Base-by-base conservation (phyloP, 2,888 invertebrate species). In the Petrolisthes manimaculis region DNA sequence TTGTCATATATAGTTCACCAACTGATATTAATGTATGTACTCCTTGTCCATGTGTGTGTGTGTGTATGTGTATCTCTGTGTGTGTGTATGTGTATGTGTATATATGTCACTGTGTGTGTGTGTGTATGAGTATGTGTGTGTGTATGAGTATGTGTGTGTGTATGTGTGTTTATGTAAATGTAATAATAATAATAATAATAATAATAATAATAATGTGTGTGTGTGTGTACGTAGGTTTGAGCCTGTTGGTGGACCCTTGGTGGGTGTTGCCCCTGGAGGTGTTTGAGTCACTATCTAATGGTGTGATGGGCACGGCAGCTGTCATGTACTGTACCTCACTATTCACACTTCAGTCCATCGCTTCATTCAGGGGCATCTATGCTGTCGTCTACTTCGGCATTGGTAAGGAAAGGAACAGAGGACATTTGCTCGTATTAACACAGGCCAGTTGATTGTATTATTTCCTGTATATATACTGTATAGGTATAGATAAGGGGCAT, bases 251-350 rank as follows among this genome's bases (percentile, higher is more conserved):
- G 53, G 71, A 86, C 18, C 90, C 90, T 1, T 84, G 74, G 79
- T 74, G 61, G 75, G 86, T 81, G n/a, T 54, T 90, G 53, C 67
- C 51, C 14, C 75, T 90, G n/a, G 90, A 90, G 83, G 53, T 81
- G 24, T 79, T 90, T 21, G 90, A 90, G n/a, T 78, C 84, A 8
- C 55, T 88, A n/a, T 55, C 84, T 21, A 90, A 86, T 71, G 90
- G 90, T 4, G n/a, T 89, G 21, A 55, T 83, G 21, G 24, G 53
- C 69, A 86, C 90, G 3, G 89, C 84, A 14, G 84, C 82, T 37
- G 77, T 84, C n/a, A 55, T 90, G 80, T 86, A 89, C 71, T 86
- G 89, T 74, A 86, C 86, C 4, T 55, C 67, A 6, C 86, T 90
- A 54, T 88, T 89, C 78, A 74, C 90, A 5, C 67, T 82, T n/a